Evolutionary conservation across 2,888 invertebrate species (phyloP), one percentile per base, ranked within the genome.

Genomic region (Stenodema calcarata): DNA sequence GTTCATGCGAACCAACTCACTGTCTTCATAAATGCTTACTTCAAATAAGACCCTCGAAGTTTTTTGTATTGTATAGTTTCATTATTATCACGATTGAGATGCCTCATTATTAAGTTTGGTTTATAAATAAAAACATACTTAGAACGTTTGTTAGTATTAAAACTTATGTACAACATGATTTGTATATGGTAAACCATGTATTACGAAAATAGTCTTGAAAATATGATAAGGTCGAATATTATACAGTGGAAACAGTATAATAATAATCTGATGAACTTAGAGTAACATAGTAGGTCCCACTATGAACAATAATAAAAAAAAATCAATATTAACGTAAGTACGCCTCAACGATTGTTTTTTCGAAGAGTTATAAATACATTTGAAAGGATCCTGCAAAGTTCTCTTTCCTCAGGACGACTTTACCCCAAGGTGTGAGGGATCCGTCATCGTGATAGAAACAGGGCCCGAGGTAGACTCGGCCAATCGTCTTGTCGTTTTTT

Each of bases 361-460:
- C 35, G 7, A 35, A 7, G 35, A 35, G 35, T 89, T 83, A 90
- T 81, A 89, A 89, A 88, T 89, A 89, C 87, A 90, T 87, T 86
- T 89, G 88, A 87, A 89, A 90, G 35, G 89, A 89, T 83, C 89
- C 87, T 0, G 89, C 88, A 30, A 89, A 88, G 18, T 87, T 87
- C 86, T 90, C 89, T 73, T 89, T 87, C 35, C 88, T 87, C n/a
- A 89, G 73, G 11, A 90, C 83, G 9, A 88, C 89, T 69, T 88
- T 88, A 0, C 91, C 91, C 91, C 90, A 91, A 23, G 90, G 90
- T 0, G 90, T 90, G 18, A 89, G 86, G 41, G 88, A 89, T 9
- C 89, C 89, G 28, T 88, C 88, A 27, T 89, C 89, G 11, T 89
- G 88, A 70, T 89, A 90, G 9, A 89, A 89, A 78, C 89, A 89